Percentiles rank a stretch among this genome's conserved stretches.
These are phyloP conservation scores for Apodemus agrarius DNA, from an alignment of 2,797 vertebrate species.

Conservation along the genomic window DNA sequence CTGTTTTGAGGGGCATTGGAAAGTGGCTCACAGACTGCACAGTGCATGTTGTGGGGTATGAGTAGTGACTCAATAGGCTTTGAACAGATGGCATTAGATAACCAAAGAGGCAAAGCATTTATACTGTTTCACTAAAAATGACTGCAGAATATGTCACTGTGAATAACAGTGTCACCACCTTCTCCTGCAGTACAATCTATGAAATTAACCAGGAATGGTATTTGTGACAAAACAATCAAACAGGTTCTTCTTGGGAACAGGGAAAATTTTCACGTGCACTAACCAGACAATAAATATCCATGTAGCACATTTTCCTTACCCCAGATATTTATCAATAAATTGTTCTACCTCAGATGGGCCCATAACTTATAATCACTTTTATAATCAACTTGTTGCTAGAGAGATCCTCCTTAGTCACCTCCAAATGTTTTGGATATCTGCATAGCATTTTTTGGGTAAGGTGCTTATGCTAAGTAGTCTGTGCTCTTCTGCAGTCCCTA, in stretches of 20 bases:
- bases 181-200: not conserved
- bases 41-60: not conserved
- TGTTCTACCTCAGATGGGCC: not conserved
- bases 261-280: not conserved
- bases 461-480: not conserved
- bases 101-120: not conserved
- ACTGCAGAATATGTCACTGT: not conserved
- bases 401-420: not conserved
- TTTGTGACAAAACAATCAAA: not conserved
- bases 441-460: not conserved
- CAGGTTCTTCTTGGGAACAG: not conserved
- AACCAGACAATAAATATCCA: not conserved
- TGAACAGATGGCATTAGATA: constrained; percentile 25
- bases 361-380: constrained; percentile 36
- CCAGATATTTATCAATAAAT: not conserved
- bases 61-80: constrained; percentile 37
- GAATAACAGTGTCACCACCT: constrained; percentile 31
- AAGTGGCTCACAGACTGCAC: not conserved
- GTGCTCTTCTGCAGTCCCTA: not conserved
- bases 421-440: not conserved
- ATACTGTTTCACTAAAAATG: not conserved
- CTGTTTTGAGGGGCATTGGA: not conserved
- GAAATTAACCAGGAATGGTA: constrained; percentile 1
- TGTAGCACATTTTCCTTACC: not conserved
- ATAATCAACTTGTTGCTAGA: constrained; percentile 4